phyloP scores from a whole-genome alignment of 2,113 vertebrate genomes.

The Vireo altiloquus region DNA sequence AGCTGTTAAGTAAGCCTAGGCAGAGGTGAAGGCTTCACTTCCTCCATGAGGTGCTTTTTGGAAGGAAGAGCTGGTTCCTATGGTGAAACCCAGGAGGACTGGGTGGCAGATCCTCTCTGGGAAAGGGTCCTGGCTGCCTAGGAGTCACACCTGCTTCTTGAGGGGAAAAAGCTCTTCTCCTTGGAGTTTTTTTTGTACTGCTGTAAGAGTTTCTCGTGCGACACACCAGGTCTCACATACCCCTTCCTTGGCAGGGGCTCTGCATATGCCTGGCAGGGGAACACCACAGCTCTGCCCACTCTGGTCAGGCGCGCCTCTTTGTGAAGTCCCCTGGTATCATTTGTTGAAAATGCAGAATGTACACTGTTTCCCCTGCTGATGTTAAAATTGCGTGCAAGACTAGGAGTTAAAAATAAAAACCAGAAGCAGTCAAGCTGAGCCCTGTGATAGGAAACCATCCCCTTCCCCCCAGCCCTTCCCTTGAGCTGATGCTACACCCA shows the following conservation, averaged over 20 bases:
- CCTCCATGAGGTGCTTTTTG: background rate
- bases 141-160: background rate
- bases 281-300: background rate
- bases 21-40: background rate
- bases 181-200: background rate
- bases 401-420: background rate
- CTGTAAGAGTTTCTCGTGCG: background rate
- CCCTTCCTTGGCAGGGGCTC: background rate
- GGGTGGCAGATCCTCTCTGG: background rate
- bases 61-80: background rate
- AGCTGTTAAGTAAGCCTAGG: background rate
- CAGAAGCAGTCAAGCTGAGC: background rate
- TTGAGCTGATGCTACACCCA: background rate
- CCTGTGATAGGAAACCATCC: background rate
- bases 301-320: fast-evolving
- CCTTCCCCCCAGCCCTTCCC: background rate
- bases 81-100: background rate
- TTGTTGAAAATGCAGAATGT: fast-evolving
- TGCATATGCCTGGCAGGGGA: background rate
- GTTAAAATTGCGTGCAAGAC: background rate
- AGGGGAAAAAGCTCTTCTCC: background rate
- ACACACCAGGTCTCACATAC: background rate
- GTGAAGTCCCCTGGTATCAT: background rate
- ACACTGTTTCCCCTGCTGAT: background rate
- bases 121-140: background rate